Evolutionary conservation across 2,888 invertebrate species (phyloP), one percentile per base, ranked within the genome.

Genomic region (Drosophila percnosoma): DNA sequence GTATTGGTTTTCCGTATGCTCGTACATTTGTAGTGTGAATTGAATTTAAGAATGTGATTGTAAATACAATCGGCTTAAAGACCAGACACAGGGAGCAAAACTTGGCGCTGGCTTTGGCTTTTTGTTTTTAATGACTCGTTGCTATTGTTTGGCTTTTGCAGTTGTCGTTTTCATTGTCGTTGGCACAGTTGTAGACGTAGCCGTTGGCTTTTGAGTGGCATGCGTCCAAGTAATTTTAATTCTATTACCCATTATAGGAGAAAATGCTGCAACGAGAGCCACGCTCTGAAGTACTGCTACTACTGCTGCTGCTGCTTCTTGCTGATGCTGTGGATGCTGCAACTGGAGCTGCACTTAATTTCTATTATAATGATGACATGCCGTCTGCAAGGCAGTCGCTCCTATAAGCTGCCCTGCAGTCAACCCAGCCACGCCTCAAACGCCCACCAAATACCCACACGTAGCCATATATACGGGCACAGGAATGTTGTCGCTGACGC

Each of bases 331-430:
- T 54, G 27, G 49, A 54, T 51, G 33, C 45, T 45, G 45, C 53
- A 73, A 66, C 70, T 86, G 74, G 69, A 71, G 68, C 84, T 80
- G 88, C 86, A 83, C 81, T 85, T 86, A 83, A 85, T 85, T 84
- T 87, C 81, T 84, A 86, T 86, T 85, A 85, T 88, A 83, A 87
- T 75, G 80, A 83, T 85, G 86, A 83, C 84, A 88, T 88, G 88
- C 78, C 83, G 80, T 80, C 84, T 85, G 88, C 68, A 65, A 68
- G 73, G 70, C 82, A 63, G 65, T 63, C 63, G 57, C 40, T 61
- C 29, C 52, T 36, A 42, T 24, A 61, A 52, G 42, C 68, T 68
- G 78, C 40, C 68, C 65, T 49, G 18, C 57, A 52, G 64, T 61
- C 21, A 45, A 13, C 79, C 72, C 82, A 70, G 80, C 69, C 73